phyloP scores from a whole-genome alignment of 2,113 vertebrate genomes.

The Sakesphorus luctuosus region DNA sequence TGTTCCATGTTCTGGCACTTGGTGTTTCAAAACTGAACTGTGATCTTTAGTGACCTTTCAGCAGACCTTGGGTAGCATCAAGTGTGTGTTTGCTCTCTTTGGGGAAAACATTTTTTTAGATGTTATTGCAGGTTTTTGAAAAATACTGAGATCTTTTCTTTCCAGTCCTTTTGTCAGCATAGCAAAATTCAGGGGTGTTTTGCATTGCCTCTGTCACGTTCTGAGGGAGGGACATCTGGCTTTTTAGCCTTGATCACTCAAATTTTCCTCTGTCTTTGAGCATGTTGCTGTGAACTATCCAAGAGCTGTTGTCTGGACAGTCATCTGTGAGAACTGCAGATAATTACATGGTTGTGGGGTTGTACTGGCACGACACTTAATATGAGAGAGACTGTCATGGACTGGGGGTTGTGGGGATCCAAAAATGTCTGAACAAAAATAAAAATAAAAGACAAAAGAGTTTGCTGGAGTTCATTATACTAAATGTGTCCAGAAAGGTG shows the following conservation, averaged over 20 bases:
- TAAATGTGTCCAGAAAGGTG: background rate
- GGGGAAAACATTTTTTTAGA: background rate
- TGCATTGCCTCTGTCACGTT: background rate
- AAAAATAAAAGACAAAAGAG: background rate
- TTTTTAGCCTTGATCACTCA: background rate
- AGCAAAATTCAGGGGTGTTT: background rate
- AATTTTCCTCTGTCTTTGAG: background rate
- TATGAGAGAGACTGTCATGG: background rate
- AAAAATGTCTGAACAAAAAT: background rate
- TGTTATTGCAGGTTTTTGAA: background rate
- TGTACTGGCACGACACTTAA: background rate
- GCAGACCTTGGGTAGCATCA: background rate
- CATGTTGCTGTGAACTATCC: background rate
- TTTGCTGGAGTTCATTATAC: background rate
- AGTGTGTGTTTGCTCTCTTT: background rate
- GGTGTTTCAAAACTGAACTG: conserved; percentile 16
- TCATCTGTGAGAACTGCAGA: background rate
- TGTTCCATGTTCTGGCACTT: conserved; percentile 44
- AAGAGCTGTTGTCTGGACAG: background rate
- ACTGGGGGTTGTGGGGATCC: background rate
- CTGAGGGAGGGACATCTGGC: background rate
- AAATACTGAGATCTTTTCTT: background rate
- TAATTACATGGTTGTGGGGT: background rate
- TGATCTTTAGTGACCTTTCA: conserved; percentile 45
- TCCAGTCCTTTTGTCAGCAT: background rate